These are phyloP conservation scores for Paramormyrops hopkinsi DNA, from an alignment of 2,797 vertebrate species.

Conservation along the genomic window DNA sequence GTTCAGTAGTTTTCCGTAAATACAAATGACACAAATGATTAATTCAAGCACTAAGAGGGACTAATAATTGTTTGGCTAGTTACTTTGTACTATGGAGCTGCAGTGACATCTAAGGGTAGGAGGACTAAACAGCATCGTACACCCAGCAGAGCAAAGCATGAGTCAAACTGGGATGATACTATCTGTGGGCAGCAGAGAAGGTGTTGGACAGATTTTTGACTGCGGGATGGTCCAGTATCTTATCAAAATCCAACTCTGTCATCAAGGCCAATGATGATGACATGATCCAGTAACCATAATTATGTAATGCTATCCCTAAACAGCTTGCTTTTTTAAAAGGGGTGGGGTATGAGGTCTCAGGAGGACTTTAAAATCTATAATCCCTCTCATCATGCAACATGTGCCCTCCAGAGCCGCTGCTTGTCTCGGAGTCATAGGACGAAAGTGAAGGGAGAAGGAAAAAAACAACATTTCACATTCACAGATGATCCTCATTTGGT, in stretches of 20 bases:
- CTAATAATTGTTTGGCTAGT: background rate
- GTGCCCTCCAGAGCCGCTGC: conserved; percentile 83
- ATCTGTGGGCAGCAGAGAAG: background rate
- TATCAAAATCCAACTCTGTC: background rate
- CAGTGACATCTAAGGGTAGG: conserved; percentile 18
- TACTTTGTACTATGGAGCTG: background rate
- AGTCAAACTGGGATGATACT: background rate
- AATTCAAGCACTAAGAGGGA: background rate
- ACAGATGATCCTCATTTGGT: conserved; percentile 99
- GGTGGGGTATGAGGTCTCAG: conserved; percentile 69
- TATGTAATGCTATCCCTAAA: conserved; percentile 13
- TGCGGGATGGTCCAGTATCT: background rate
- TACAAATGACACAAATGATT: background rate
- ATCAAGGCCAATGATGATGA: conserved; percentile 22
- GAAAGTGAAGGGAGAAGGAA: background rate
- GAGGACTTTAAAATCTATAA: conserved; percentile 81
- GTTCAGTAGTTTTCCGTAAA: background rate
- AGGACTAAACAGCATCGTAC: conserved; percentile 11
- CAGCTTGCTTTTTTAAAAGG: conserved; percentile 51
- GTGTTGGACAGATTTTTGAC: background rate
- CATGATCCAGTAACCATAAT: conserved; percentile 57
- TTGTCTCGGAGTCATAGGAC: conserved; percentile 67
- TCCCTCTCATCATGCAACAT: conserved; percentile 92
- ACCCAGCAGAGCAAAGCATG: conserved; percentile 3
- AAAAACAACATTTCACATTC: conserved; percentile 72